Base-by-base conservation (phyloP, 2,888 invertebrate genomes). In the Erebia epiphron region DNA sequence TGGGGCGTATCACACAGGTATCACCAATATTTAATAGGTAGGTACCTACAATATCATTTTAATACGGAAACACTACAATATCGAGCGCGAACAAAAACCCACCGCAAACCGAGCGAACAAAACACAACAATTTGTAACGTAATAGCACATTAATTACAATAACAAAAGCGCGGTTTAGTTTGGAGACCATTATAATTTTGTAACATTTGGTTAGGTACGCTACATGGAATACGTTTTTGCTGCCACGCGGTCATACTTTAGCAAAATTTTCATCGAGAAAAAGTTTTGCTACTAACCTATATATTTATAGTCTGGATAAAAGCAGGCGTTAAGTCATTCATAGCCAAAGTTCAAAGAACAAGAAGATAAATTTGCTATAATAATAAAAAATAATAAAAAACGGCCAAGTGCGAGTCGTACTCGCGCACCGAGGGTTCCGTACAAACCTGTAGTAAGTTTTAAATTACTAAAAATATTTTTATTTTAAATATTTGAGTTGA, bases 71-170 rank as follows among this genome's bases (percentile, higher is more conserved):
- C 18, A 52, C 16, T 1, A 52, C 18, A 54, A 26, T 14, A 57
- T 57, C 56, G 60, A 11, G 43, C 41, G 11, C 16, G 2, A 16
- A 11, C 41, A 60, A 60, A 60, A 41, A n/a, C n/a, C 58, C 16
- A 11, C 41, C 60, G n/a, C 60, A 9, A 26, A n/a, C n/a, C 10
- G n/a, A 41, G 41, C 10, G 43, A 16, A 16, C 41, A 60, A 16
- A 60, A 16, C 60, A 16, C 3, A 1, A 41, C 3, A 21, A 35
- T 35, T 35, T 35, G 2, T 7, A 35, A 11, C 54, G 54, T 21
- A 13, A 26, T 10, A 60, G 16, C 60, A 16, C 60, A 60, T 60
- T 60, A 60, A 60, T 60, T 60, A 43, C 9, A 43, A 60, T n/a
- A 10, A 41, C 41, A 16, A 60, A 57, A 58, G 58, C 58, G 3